Evolutionary conservation across 2,797 vertebrate species (phyloP).

Genomic region (Rhadinocentrus ornatus): DNA sequence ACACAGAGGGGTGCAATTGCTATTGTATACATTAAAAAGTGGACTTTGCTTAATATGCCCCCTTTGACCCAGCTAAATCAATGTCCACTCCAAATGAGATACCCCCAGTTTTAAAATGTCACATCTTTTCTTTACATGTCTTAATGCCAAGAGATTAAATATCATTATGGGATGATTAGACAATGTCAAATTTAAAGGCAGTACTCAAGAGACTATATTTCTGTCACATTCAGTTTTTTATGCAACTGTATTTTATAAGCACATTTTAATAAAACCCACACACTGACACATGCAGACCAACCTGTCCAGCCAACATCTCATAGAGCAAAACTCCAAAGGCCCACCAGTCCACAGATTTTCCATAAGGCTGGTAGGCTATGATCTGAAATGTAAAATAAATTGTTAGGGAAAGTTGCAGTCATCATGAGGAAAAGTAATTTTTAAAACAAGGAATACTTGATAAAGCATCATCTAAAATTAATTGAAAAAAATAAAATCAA

Average conservation of each 20-base stretch:
- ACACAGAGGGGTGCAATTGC: not conserved
- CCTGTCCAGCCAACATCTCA: slow-evolving; percentile 98
- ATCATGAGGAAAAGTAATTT: not conserved
- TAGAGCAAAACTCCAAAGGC: slow-evolving; percentile 97
- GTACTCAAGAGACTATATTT: slow-evolving; percentile 31
- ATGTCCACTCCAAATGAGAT: slow-evolving; percentile 34
- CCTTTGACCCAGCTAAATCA: slow-evolving; percentile 3
- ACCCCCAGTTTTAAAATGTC: slow-evolving; percentile 42
- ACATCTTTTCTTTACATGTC: slow-evolving; percentile 48
- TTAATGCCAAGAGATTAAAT: slow-evolving; percentile 54
- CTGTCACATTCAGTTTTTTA: slow-evolving; percentile 6
- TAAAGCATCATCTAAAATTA: not conserved
- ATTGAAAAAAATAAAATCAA: not conserved
- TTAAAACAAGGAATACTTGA: not conserved
- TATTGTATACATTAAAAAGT: not conserved
- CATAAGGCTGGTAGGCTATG: slow-evolving; percentile 98
- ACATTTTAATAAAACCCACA: not conserved
- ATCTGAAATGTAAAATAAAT: slow-evolving; percentile 85
- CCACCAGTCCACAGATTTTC: slow-evolving; percentile 99
- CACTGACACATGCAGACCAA: slow-evolving; percentile 58
- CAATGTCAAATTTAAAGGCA: slow-evolving; percentile 44
- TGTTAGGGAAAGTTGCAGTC: not conserved
- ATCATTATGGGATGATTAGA: slow-evolving; percentile 53
- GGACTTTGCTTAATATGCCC: not conserved
- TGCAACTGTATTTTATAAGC: not conserved